A percentile compares a stretch with the other conserved stretches of the same genome.
phyloP scores from a whole-genome alignment of 2,113 vertebrate species.

The Centropus bengalensis region DNA sequence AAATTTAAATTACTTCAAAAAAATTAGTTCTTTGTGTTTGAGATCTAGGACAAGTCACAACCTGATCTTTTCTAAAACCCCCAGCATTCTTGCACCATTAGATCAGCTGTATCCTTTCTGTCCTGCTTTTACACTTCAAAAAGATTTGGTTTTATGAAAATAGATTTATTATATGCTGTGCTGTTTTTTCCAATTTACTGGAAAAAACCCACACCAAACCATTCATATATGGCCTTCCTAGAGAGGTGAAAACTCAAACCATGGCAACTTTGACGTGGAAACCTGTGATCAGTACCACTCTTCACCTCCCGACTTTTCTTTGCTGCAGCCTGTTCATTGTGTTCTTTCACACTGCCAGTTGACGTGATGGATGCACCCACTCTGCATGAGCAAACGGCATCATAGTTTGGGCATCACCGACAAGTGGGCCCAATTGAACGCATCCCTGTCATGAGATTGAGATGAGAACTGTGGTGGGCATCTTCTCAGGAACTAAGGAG shows the following conservation, averaged over 20 bases:
- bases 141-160: background rate
- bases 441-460: background rate
- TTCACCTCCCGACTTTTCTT: background rate
- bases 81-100: constrained; percentile 4
- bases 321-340: background rate
- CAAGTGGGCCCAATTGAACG: rapidly evolving
- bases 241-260: background rate
- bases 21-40: constrained; percentile 32
- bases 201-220: too few species aligned
- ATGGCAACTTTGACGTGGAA: background rate
- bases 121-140: background rate
- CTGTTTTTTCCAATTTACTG: background rate
- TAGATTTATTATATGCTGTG: background rate
- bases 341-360: rapidly evolving
- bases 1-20: constrained; percentile 31
- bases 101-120: background rate
- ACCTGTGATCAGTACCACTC: background rate
- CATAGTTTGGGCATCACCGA: rapidly evolving
- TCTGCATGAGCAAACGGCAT: background rate
- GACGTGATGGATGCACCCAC: rapidly evolving
- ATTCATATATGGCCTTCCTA: background rate
- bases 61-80: background rate
- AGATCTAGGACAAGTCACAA: background rate
- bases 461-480: rapidly evolving
- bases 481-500: background rate